Evolutionary conservation across 2,797 vertebrate genomes (phyloP).

Genomic region (Urosaurus nigricauda): DNA sequence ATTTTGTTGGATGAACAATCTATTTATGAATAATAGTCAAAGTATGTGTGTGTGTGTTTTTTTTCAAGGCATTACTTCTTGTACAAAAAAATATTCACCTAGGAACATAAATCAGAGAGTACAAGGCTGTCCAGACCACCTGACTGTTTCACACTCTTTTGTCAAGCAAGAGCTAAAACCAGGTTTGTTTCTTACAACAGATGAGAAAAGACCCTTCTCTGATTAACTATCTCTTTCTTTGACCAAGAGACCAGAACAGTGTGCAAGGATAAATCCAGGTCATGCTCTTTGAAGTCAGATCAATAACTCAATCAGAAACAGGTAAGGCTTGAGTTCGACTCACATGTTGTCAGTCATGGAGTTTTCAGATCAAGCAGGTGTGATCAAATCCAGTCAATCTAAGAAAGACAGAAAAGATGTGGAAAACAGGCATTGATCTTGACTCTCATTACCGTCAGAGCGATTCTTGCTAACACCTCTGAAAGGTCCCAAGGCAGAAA

Average conservation of each 20-base stretch:
- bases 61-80: neutral
- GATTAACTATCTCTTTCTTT: constrained; percentile 60
- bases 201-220: constrained; percentile 33
- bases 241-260: constrained; percentile 31
- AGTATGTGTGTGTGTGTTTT: neutral
- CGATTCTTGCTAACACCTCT: neutral
- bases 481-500: constrained; percentile 11
- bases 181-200: constrained; percentile 37
- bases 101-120: neutral
- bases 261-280: constrained; percentile 54
- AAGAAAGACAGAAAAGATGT: neutral
- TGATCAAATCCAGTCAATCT: constrained; percentile 20
- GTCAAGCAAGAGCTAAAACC: constrained; percentile 17
- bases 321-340: constrained; percentile 46
- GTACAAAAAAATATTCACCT: neutral
- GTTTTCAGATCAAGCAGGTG: constrained; percentile 21
- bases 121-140: neutral
- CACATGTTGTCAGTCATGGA: constrained; percentile 4
- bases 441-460: constrained; percentile 39
- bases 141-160: constrained; percentile 7
- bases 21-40: too few species aligned
- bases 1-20: too few species aligned
- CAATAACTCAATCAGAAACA: constrained; percentile 60
- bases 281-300: constrained; percentile 42
- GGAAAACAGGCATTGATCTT: constrained; percentile 39